These are phyloP conservation scores for Peromyscus californicus DNA, from an alignment of 2,113 vertebrate species.

Conservation along the genomic window DNA sequence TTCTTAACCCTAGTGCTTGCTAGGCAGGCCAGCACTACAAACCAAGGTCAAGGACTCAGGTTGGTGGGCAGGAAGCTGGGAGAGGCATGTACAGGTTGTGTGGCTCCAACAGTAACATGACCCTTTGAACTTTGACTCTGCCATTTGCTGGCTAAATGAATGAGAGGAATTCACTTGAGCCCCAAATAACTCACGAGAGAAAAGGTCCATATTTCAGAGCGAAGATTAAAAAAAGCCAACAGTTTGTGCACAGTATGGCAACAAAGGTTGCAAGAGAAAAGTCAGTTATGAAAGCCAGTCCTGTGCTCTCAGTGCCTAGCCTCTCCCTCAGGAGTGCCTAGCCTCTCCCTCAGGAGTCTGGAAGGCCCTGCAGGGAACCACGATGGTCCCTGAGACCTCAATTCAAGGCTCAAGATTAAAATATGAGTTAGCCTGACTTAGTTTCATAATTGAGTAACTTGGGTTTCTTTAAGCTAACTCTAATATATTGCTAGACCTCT, in stretches of 20 bases:
- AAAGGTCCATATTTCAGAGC: neutral
- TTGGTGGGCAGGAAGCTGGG: neutral
- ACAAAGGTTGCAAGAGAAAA: neutral
- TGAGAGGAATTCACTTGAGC: neutral
- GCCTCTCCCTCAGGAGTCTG: neutral
- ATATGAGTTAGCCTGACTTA: neutral
- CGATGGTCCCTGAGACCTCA: neutral
- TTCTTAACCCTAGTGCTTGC: rapidly evolving
- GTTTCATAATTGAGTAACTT: neutral
- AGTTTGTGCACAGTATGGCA: neutral
- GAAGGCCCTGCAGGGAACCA: neutral
- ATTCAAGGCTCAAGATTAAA: neutral
- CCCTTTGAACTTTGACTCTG: neutral
- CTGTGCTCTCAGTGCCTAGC: neutral
- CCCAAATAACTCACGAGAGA: neutral
- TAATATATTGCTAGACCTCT: neutral
- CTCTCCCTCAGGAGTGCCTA: neutral
- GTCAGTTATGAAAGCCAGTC: neutral
- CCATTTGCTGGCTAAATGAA: neutral
- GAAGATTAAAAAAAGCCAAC: neutral
- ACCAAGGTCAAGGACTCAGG: neutral
- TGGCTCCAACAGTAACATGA: neutral
- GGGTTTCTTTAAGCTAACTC: neutral
- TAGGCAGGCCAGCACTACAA: too few relatives aligned
- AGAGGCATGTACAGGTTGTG: neutral